Percentiles rank a stretch among this genome's conserved stretches.
Conservation (phyloP, 2,797 vertebrate genomes). For the Syngnathus acus region DNA sequence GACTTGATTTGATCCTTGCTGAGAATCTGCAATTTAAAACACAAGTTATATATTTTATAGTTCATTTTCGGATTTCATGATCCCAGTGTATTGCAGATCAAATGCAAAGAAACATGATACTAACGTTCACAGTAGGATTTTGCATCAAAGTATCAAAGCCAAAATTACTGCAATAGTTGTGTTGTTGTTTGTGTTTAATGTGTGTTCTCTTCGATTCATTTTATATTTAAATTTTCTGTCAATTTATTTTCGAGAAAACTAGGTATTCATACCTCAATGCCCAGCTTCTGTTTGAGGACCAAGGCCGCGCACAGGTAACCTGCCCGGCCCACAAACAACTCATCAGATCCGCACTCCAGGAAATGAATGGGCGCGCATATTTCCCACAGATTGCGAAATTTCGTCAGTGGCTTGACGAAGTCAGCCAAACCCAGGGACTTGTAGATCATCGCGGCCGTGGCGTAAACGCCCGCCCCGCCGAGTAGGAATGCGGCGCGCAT, state of each 20-base stretch:
- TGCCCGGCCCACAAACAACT: constrained; percentile 83
- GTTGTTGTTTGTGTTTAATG: too few species aligned
- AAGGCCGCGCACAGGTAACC: constrained; percentile 83
- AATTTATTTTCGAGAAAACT: too few species aligned
- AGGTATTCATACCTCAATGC: constrained; percentile 74
- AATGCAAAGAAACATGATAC: too few species aligned
- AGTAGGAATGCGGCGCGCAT: constrained; percentile 81
- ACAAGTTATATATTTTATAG: neutral
- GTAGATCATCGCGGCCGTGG: constrained; percentile 79
- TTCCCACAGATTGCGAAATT: constrained; percentile 76
- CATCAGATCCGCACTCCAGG: constrained; percentile 83
- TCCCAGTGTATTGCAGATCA: too few species aligned
- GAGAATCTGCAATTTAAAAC: constrained; percentile 67
- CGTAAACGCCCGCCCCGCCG: constrained; percentile 78
- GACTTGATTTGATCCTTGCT: constrained; percentile 80
- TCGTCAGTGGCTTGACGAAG: constrained; percentile 72
- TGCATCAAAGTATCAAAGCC: too few species aligned
- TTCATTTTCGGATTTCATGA: neutral
- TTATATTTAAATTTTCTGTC: too few species aligned
- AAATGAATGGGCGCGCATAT: constrained; percentile 76
- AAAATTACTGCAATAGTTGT: too few species aligned
- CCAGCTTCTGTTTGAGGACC: constrained; percentile 80
- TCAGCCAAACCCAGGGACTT: constrained; percentile 76
- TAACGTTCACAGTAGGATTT: too few species aligned
- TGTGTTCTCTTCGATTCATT: neutral